phyloP scores from a whole-genome alignment of 2,888 invertebrate species.

The Synergus laeviventris region DNA sequence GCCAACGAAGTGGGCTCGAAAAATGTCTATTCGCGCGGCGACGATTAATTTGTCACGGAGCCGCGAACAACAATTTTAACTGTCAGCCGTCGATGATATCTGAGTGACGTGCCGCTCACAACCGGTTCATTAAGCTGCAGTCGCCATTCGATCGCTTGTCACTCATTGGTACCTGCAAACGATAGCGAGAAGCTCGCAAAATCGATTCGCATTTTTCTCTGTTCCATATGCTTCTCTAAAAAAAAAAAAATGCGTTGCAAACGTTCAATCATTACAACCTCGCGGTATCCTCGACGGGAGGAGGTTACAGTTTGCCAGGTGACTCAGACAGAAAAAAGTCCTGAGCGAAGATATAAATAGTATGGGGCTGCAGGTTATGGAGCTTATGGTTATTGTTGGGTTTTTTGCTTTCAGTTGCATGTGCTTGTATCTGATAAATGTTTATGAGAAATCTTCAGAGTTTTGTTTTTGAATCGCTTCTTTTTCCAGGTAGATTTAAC shows the following conservation, averaged over 20 bases:
- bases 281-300: background rate
- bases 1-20: background rate
- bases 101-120: slow-evolving; percentile 57
- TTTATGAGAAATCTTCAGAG: background rate
- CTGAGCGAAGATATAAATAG: slow-evolving; percentile 18
- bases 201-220: slow-evolving; percentile 26
- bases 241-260: slow-evolving; percentile 14
- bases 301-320: background rate
- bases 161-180: slow-evolving; percentile 54
- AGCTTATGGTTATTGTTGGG: slow-evolving; percentile 8
- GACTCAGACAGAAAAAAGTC: slow-evolving; percentile 8
- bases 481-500: background rate
- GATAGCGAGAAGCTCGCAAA: slow-evolving; percentile 22
- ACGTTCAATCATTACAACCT: slow-evolving; percentile 32
- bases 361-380: slow-evolving; percentile 3
- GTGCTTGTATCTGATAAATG: background rate
- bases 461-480: background rate
- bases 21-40: slow-evolving; percentile 42
- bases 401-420: slow-evolving; percentile 2
- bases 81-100: slow-evolving; percentile 57
- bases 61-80: slow-evolving; percentile 57
- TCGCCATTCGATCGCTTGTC: slow-evolving; percentile 53
- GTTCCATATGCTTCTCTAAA: slow-evolving; percentile 8
- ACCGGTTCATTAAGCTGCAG: slow-evolving; percentile 64
- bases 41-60: slow-evolving; percentile 63